These are phyloP conservation scores for Epinotia demarniana DNA, from an alignment of 2,888 invertebrate genomes.

Conservation along the genomic window DNA sequence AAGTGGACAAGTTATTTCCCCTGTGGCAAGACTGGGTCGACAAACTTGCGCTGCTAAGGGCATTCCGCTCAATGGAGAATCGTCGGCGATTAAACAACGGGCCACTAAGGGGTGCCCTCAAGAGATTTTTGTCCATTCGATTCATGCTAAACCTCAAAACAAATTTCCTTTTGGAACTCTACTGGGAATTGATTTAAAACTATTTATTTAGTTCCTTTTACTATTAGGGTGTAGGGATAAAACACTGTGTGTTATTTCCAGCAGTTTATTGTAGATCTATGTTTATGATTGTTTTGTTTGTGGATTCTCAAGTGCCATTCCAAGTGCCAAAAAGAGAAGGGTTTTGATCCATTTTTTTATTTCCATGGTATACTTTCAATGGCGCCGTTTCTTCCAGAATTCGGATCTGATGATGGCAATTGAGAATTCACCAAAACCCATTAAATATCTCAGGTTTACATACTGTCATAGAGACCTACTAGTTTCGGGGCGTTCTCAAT, in stretches of 20 bases:
- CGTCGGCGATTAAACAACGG: slow-evolving; percentile 59
- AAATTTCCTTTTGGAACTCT: slow-evolving; percentile 12
- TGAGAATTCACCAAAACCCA: too few species aligned
- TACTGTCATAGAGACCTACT: too few species aligned
- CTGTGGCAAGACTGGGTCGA: slow-evolving; percentile 53
- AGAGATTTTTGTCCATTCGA: slow-evolving; percentile 38
- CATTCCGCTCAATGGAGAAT: slow-evolving; percentile 55
- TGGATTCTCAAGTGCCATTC: too few species aligned
- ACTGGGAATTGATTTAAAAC: slow-evolving; percentile 7
- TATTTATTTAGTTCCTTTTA: background rate
- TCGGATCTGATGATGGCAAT: too few species aligned
- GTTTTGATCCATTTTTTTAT: too few species aligned
- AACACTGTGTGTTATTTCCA: background rate
- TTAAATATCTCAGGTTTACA: too few species aligned
- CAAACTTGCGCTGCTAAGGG: slow-evolving; percentile 53
- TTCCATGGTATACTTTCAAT: too few species aligned
- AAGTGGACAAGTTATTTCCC: slow-evolving; percentile 65
- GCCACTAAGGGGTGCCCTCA: slow-evolving; percentile 46
- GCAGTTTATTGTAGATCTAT: too few species aligned
- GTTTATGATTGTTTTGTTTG: too few species aligned
- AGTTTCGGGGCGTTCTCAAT: too few species aligned
- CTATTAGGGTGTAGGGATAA: background rate
- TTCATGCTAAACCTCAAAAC: slow-evolving; percentile 35
- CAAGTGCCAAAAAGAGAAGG: too few species aligned
- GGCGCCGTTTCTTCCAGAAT: too few species aligned